Conservation (phyloP, 2,888 invertebrate species). For the Drosophila mimetica region DNA sequence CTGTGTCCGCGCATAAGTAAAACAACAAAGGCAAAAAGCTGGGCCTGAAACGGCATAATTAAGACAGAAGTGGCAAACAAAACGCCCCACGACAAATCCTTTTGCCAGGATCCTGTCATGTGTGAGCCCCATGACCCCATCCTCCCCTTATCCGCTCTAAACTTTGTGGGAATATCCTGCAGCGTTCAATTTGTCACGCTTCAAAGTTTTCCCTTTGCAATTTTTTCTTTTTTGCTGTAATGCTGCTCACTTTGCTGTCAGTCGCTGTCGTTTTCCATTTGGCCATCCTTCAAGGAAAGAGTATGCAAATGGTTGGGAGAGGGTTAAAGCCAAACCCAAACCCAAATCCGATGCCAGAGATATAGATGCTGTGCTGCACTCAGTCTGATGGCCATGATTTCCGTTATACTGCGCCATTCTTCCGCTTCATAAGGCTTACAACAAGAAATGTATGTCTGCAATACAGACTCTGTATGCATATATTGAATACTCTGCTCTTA, state of each 20-base stretch:
- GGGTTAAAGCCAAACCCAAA: conserved; percentile 7
- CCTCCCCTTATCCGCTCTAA: background rate
- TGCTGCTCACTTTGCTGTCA: conserved; percentile 34
- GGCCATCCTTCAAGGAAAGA: conserved; percentile 22
- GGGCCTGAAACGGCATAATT: conserved; percentile 66
- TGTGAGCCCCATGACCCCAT: conserved; percentile 10
- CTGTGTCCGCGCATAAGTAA: conserved; percentile 53
- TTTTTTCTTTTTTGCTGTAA: conserved; percentile 26
- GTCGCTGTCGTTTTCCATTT: conserved; percentile 54
- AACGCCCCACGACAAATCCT: conserved; percentile 50
- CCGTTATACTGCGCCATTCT: conserved; percentile 7
- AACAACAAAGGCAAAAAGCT: conserved; percentile 33
- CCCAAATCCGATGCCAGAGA: conserved; percentile 5
- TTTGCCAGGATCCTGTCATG: conserved; percentile 35
- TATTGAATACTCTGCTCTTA: background rate
- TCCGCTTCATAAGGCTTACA: conserved; percentile 5
- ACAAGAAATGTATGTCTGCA: background rate
- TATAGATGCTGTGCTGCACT: conserved; percentile 10
- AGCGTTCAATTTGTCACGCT: conserved; percentile 66
- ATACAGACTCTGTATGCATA: background rate
- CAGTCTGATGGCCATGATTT: conserved; percentile 20
- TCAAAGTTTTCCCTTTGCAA: conserved; percentile 35
- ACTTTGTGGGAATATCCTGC: conserved; percentile 59
- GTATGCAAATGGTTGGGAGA: conserved; percentile 8
- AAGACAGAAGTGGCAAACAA: conserved; percentile 64